A percentile compares a stretch with the other conserved stretches of the same genome.
phyloP scores from a whole-genome alignment of 2,797 vertebrate species.

The Premnoplex brunnescens region DNA sequence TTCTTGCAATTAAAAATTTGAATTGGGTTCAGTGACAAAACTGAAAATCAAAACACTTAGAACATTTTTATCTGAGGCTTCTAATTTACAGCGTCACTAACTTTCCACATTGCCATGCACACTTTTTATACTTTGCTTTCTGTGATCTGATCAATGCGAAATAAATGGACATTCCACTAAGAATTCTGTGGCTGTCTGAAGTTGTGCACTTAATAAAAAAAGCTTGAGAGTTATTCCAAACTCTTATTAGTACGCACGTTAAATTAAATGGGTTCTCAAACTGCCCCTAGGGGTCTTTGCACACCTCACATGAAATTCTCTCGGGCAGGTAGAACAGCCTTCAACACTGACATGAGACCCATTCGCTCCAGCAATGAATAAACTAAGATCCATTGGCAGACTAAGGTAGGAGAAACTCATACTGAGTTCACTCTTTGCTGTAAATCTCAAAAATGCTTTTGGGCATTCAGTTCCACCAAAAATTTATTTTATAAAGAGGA shows the following conservation, averaged over 20 bases:
- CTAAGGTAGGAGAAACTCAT: background rate
- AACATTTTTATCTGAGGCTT: background rate
- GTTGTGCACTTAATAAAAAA: background rate
- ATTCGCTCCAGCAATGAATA: background rate
- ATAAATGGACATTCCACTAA: background rate
- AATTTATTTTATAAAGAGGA: background rate
- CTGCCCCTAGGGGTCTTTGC: background rate
- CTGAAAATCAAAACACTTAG: background rate
- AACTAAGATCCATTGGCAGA: background rate
- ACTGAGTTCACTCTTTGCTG: background rate
- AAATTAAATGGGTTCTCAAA: background rate
- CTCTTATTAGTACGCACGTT: background rate
- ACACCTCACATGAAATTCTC: background rate
- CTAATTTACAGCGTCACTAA: background rate
- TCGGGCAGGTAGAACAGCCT: background rate
- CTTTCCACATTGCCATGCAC: background rate
- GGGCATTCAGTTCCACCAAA: background rate
- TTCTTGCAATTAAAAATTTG: background rate
- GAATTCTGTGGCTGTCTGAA: background rate
- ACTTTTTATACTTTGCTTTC: background rate
- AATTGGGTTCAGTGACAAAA: background rate
- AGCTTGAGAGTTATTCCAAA: background rate
- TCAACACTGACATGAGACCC: background rate
- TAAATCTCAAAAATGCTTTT: background rate
- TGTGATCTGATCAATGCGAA: background rate